Evolutionary conservation across 2,113 vertebrate genomes (phyloP), one percentile per base, ranked within the genome.

Genomic region (Mirounga angustirostris): DNA sequence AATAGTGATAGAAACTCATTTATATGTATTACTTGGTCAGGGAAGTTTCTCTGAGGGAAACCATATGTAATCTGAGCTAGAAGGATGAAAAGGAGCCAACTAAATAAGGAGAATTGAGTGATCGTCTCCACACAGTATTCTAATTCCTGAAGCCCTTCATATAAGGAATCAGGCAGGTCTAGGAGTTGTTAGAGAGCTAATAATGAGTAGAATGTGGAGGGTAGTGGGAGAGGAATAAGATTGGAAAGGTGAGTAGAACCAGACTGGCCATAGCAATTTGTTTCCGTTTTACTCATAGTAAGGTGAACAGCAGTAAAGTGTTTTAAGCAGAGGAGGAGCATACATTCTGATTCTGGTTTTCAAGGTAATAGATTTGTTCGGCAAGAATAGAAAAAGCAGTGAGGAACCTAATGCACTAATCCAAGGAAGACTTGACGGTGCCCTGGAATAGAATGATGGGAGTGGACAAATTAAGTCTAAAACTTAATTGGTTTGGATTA

Each of bases 1-100:
- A 13, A 9, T 13, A 52, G 11, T 73, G 13, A 28, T 89, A 61
- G 22, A 73, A 40, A 78, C 16, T 8, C 43, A 71, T 67, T 36
- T 90, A 16, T 71, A 28, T 73, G 36, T 79, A 54, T 91, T 63
- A 50, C 59, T 94, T 93, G 50, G 16, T 96, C 63, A 96, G 30
- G 40, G 46, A 86, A 86, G 22, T 84, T 89, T 91, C 52, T 94
- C 61, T 79, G 21, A 43, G 71, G 40, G 82, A 93, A 46, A 65
- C 36, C 28, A 11, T 88, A 73, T 50, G 30, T 74, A 92, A 71
- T 78, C 40, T 94, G 46, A 94, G 8, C 21, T 78, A 19, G 14
- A 76, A 80, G 43, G 16, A 28, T 76, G 43, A 52, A 74, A 74
- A 93, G n/a, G 36, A 79, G 14, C 1, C 7, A 85, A 0, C 65